Conservation (phyloP, 2,113 vertebrate species). For the Theristicus caerulescens region DNA sequence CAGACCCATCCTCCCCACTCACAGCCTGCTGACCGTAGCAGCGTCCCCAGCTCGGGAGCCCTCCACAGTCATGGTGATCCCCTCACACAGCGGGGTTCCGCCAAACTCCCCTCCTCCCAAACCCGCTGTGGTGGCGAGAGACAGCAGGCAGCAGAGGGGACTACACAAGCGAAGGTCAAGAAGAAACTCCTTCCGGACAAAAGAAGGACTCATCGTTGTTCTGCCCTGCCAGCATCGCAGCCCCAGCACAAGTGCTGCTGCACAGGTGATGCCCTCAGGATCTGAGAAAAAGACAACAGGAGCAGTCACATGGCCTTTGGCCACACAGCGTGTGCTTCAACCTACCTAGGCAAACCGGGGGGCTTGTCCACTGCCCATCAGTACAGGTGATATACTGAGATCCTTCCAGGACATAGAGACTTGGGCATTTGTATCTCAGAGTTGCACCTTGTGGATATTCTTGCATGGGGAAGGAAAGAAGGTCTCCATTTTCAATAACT, state of each 20-base stretch:
- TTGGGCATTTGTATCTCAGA: constrained; percentile 23
- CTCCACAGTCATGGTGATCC: background rate
- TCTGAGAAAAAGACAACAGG: background rate
- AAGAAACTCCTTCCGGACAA: background rate
- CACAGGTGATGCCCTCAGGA: background rate
- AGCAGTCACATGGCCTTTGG: background rate
- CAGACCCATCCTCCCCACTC: background rate
- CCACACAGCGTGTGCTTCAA: background rate
- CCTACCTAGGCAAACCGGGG: constrained; percentile 42
- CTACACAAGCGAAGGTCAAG: background rate
- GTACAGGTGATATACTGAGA: background rate
- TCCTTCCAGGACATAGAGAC: background rate
- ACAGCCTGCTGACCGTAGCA: background rate
- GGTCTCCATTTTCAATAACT: constrained; percentile 14
- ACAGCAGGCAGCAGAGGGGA: background rate
- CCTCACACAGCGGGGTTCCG: background rate
- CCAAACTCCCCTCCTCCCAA: background rate
- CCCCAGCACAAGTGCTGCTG: background rate
- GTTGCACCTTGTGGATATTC: background rate
- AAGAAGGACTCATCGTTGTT: rapidly evolving
- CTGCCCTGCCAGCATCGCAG: background rate
- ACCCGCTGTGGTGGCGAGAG: background rate
- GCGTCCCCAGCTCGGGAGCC: background rate
- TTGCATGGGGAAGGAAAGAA: background rate
- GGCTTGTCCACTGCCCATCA: background rate